Evolutionary conservation across 2,888 invertebrate genomes (phyloP), one percentile per base, ranked within the genome.

Genomic region (Platycnemis pennipes): DNA sequence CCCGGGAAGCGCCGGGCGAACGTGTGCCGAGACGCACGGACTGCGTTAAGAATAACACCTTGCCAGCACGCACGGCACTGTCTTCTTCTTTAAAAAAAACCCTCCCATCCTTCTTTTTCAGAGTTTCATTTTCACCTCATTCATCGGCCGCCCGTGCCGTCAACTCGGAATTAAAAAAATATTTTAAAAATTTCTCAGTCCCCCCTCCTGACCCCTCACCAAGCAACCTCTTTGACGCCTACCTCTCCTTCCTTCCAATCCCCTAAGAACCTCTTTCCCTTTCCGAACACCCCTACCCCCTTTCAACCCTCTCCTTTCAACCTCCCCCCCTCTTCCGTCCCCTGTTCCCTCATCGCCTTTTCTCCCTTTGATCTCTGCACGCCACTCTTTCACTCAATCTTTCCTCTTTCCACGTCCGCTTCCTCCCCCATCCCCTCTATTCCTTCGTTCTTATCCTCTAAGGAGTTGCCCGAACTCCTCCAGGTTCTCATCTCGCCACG

Each of bases 101-200:
- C 3, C 31, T 26, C 77, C 31, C 77, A 31, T 37, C 8, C 37
- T 37, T 13, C 77, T 37, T 16, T n/a, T 11, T 16, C 77, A 11
- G 37, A 77, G 77, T 77, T 77, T 77, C 77, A 77, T 77, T 77
- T 77, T 77, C 77, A 77, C 77, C 77, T 77, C 77, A 77, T 77
- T 77, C 77, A 77, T 77, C 77, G 77, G 77, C 37, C 77, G 77
- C 77, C 26, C 77, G 77, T 8, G 77, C 77, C 26, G 77, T 77
- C 77, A 77, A 77, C 77, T 77, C 5, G n/a, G n/a, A 63, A 63
- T 26, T 63, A 63, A 26, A 63, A 22, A 63, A 63, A n/a, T 2
- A 22, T n/a, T n/a, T n/a, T n/a, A 77, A 37, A 37, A 63, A 37
- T 37, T 37, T 77, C 16, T 26, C 26, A 16, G 37, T 37, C 26